Evolutionary conservation across 1,140 invertebrate genomes (phyloP).

Genomic region (Charaxes varanes): DNA sequence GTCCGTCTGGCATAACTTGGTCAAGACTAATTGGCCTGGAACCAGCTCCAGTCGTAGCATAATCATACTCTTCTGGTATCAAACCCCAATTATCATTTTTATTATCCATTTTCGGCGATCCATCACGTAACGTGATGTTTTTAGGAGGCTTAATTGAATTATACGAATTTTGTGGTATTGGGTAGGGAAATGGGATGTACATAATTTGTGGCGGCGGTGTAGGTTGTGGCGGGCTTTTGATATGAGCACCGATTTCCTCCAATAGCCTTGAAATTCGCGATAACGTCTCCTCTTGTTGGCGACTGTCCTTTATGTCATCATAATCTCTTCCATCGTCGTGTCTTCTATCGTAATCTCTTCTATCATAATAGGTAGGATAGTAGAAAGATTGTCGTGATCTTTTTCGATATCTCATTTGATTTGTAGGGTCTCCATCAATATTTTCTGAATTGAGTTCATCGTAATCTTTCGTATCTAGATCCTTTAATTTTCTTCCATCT

Average conservation of each 20-base stretch:
- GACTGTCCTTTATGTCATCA: too few species aligned
- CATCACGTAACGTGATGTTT: constrained; percentile 1
- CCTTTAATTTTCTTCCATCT: constrained; percentile 17
- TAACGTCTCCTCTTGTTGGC: constrained; percentile 33
- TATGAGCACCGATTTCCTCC: constrained; percentile 35
- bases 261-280: constrained; percentile 34
- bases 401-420: constrained; percentile 31
- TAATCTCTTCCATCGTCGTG: constrained; percentile 23
- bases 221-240: constrained; percentile 29
- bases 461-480: constrained; percentile 10
- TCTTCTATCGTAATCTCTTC: constrained; percentile 12
- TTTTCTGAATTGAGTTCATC: neutral
- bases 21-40: constrained; percentile 23
- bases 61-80: constrained; percentile 12
- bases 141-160: constrained; percentile 7
- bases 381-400: constrained; percentile 32
- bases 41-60: constrained; percentile 25
- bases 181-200: constrained; percentile 41
- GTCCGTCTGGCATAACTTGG: constrained; percentile 4
- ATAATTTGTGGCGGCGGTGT: constrained; percentile 43
- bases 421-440: constrained; percentile 3
- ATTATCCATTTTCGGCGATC: constrained; percentile 24
- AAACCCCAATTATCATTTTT: constrained; percentile 21
- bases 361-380: constrained; percentile 37
- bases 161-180: constrained; percentile 18